phyloP scores from a whole-genome alignment of 2,113 vertebrate species.

The Jacana jacana region DNA sequence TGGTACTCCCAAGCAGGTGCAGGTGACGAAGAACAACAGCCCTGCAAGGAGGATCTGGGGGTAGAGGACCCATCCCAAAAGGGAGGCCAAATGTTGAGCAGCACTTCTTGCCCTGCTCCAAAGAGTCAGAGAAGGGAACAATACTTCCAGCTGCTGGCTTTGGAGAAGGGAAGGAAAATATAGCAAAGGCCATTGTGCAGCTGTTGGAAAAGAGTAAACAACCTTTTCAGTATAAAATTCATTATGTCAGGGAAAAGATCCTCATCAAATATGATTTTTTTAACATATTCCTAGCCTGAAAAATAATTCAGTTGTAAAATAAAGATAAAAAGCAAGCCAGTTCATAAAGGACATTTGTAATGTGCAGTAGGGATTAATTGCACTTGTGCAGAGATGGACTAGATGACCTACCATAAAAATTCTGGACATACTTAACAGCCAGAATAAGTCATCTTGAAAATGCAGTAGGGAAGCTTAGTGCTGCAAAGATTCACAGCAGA shows the following conservation, averaged over 20 bases:
- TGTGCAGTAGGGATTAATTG: neutral
- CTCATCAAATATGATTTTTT: neutral
- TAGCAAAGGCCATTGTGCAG: neutral
- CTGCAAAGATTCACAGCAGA: neutral
- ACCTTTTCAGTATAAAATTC: neutral
- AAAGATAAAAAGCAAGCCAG: neutral
- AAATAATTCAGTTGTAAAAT: neutral
- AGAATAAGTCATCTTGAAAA: slow-evolving; percentile 44
- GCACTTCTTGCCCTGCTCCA: neutral
- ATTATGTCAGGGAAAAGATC: neutral
- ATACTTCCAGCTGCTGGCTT: neutral
- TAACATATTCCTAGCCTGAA: neutral
- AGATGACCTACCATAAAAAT: neutral
- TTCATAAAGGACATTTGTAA: neutral
- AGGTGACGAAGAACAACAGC: neutral
- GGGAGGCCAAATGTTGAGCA: neutral
- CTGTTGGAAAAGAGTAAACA: neutral
- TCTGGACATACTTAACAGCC: neutral
- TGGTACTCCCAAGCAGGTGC: neutral
- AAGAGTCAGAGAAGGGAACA: neutral
- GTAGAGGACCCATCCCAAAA: neutral
- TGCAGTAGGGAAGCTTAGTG: neutral
- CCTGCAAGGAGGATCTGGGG: neutral
- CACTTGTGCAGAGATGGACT: neutral
- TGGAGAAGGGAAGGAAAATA: neutral